Base-by-base conservation (phyloP, 1,140 invertebrate genomes). In the Ceratina australensis region DNA sequence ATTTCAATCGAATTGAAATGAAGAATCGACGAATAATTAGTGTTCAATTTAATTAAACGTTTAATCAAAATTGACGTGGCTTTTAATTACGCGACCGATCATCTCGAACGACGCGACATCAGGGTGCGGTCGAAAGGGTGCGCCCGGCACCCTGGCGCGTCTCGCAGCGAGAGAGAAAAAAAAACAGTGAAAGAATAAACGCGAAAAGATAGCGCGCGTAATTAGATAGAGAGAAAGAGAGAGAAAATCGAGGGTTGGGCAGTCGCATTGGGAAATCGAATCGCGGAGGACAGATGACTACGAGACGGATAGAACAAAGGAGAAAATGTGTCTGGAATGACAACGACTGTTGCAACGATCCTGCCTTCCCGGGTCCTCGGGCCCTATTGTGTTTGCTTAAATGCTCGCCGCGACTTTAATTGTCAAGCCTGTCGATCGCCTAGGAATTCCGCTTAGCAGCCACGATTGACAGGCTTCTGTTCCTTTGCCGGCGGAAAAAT, bases 101-200 rank as follows among this genome's bases (percentile, higher is more conserved):
- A 18, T 60, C 52, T 57, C 42, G 56, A 76, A 78, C 74, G 84
- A 82, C 71, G 78, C 74, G 84, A 82, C 71, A 72, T 64, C 20
- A 85, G 86, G 87, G 87, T 78, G 87, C 84, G 86, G 85, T 82
- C 63, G 8, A 72, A 83, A n/a, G 85, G 86, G 86, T 80, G 86
- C 72, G 85, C 79, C 85, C 52, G 56, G 20, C 74, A 81, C 82
- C 84, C 84, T 74, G 42, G 54, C 59, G 72, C n/a, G 71, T 33
- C 61, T 26, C 18, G 1, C 1, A 7, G 28, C 0, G n/a, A 24
- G 18, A 33, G 5, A 33, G 47, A 52, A 67, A 16, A 52, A 26
- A 22, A 50, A 49, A n/a, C 26, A 16, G 10, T 50, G 52, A 28
- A 69, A 42, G 12, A 57, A 16, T 18, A 54, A 54, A 28, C 24